These are phyloP conservation scores for Eptatretus burgeri DNA, from an alignment of 2,113 vertebrate genomes.

Conservation along the genomic window DNA sequence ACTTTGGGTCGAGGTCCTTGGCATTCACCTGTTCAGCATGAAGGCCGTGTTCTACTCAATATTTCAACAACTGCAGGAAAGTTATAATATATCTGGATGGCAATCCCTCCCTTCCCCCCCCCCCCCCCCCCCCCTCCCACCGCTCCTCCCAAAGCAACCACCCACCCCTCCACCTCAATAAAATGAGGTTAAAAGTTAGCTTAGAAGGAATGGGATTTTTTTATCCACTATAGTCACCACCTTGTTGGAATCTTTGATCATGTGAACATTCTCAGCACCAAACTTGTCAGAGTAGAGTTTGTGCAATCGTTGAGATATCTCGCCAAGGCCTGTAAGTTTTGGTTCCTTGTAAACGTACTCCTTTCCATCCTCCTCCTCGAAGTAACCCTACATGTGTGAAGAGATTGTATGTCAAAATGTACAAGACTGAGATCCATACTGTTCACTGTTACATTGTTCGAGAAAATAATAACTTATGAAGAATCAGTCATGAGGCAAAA, in stretches of 20 bases:
- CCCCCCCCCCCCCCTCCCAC: background rate
- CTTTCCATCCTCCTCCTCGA: conserved; percentile 92
- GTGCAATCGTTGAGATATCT: conserved; percentile 78
- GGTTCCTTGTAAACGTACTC: conserved; percentile 98
- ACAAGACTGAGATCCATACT: too few relatives aligned
- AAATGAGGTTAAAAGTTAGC: too few relatives aligned
- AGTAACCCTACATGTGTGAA: conserved; percentile 40
- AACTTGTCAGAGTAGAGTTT: conserved; percentile 97
- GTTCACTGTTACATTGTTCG: too few relatives aligned
- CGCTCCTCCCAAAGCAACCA: background rate
- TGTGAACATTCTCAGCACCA: conserved; percentile 83
- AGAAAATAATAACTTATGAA: too few relatives aligned
- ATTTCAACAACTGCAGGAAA: too few relatives aligned
- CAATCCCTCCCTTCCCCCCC: background rate
- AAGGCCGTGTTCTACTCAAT: background rate
- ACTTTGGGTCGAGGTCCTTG: conserved; percentile 91
- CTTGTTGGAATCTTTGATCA: conserved; percentile 91
- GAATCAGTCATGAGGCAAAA: too few relatives aligned
- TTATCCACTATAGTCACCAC: conserved; percentile 18
- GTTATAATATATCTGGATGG: too few relatives aligned
- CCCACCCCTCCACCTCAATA: too few relatives aligned
- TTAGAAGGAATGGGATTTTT: too few relatives aligned
- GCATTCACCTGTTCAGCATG: conserved; percentile 47
- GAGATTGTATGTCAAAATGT: background rate
- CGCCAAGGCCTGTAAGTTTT: conserved; percentile 72